Evolutionary conservation across 2,797 vertebrate species (phyloP), one percentile per base, ranked within the genome.

Genomic region (Scleropages formosus): DNA sequence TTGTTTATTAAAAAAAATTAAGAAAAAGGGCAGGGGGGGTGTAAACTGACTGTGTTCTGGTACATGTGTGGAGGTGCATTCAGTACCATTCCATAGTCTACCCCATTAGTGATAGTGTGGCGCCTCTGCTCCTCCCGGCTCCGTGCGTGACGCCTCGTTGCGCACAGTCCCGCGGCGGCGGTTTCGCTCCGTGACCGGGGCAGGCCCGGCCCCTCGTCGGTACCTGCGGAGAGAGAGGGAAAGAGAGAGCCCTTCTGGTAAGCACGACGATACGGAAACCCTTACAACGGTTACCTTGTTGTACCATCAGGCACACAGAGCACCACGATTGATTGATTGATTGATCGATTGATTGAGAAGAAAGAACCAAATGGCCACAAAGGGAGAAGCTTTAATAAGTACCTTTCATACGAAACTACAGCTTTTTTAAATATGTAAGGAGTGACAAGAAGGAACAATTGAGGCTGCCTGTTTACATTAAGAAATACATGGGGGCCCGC

Each of bases 41-140:
- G 16, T 27, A 7, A 4, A 16, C n/a, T n/a, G n/a, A 65, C 59
- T 63, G 60, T 8, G 11, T 46, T 20, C 24, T 18, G 61, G 39
- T 24, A 7, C 46, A 46, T 53, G 59, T 24, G 62, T 9, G 63
- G n/a, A 8, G 62, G 66, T 71, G 75, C 8, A 39, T 39, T 46
- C 3, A 46, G 83, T 87, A 98, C 97, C 95, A 94, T 85, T 82
- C 91, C 88, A 7, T 97, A 98, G 87, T 99, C 97, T 78, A 97
- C 93, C 0, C 96, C 96, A 0, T 87, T 95, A 80, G 96, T 91
- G 84, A 99, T 95, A 74, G 97, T 99, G 81, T 99, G 96, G 39
- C 97, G 89, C 56, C 97, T 89, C 74, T 92, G 94, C 3, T 95
- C 94, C 0, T 93, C 92, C 8, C 92, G 91, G 60, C 86, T 87